Conservation (phyloP, 2,113 vertebrate species). For the Plotosus lineatus region DNA sequence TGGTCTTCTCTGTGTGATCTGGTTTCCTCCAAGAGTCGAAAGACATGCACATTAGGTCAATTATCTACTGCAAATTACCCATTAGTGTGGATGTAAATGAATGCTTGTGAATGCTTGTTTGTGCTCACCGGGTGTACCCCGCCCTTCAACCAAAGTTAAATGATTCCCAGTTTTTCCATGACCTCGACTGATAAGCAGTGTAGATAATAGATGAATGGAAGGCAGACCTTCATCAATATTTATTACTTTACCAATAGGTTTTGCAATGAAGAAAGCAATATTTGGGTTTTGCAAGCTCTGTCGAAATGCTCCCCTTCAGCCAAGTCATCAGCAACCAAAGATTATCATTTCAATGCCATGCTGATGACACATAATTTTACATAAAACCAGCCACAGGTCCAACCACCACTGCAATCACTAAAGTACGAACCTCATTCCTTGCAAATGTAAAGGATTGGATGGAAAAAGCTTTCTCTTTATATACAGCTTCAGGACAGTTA, state of each 20-base stretch:
- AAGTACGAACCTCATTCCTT: background rate
- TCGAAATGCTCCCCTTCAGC: background rate
- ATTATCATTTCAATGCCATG: background rate
- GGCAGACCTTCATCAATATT: background rate
- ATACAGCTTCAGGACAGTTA: conserved; percentile 12
- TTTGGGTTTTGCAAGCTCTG: background rate
- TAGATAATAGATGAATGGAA: too few species aligned
- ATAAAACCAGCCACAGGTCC: background rate
- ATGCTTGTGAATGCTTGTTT: too few species aligned
- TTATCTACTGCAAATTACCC: too few species aligned
- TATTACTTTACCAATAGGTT: background rate
- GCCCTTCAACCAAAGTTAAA: too few species aligned
- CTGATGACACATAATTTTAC: background rate
- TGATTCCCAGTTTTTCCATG: too few species aligned
- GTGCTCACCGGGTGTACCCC: too few species aligned
- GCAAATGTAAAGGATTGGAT: conserved; percentile 6
- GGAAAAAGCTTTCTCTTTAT: conserved; percentile 3
- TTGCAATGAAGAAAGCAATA: background rate
- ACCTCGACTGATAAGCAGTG: too few species aligned
- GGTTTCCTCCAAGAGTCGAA: too few species aligned
- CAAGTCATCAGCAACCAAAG: conserved; percentile 9
- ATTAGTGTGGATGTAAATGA: too few species aligned
- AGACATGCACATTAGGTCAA: too few species aligned
- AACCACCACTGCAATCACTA: background rate
- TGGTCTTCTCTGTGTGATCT: too few species aligned